A percentile compares a stretch with the other conserved stretches of the same genome.
Evolutionary conservation across 2,888 invertebrate species (phyloP).

Genomic region (Chymomyza caudatula): DNA sequence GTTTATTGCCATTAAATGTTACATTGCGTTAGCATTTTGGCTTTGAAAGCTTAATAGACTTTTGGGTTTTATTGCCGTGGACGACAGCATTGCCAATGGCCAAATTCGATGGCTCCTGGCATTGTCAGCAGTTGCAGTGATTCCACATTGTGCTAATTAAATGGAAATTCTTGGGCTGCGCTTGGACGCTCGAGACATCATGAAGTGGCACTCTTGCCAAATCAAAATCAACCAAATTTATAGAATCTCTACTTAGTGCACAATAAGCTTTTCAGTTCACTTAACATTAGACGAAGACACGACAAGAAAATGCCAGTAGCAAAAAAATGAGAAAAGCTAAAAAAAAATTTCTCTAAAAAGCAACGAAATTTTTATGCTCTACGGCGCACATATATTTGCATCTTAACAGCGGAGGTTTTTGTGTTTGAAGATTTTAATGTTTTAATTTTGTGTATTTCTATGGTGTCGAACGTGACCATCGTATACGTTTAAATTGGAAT

Average conservation of each 20-base stretch:
- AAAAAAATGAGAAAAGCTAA: neutral
- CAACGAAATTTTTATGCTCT: too few relatives aligned
- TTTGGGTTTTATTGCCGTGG: conserved; percentile 49
- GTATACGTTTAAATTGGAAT: too few relatives aligned
- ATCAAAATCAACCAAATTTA: neutral
- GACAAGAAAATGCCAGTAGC: neutral
- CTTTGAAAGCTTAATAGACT: conserved; percentile 61
- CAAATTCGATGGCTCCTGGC: neutral
- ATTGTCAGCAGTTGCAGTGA: neutral
- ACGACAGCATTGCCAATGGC: conserved; percentile 21
- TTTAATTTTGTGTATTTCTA: too few relatives aligned
- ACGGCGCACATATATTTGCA: too few relatives aligned
- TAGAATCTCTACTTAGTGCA: neutral
- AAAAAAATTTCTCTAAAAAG: too few relatives aligned
- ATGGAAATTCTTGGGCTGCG: conserved; percentile 39
- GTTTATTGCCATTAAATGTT: conserved; percentile 62
- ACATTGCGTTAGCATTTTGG: conserved; percentile 49
- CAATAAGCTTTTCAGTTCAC: conserved; percentile 6
- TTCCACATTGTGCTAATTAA: conserved; percentile 50
- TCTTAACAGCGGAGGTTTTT: too few relatives aligned
- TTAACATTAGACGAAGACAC: neutral
- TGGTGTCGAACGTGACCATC: too few relatives aligned
- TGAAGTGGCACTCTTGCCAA: neutral
- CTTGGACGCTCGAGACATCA: conserved; percentile 5
- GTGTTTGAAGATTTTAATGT: too few relatives aligned